Conservation (phyloP, 1,140 invertebrate genomes). For the Drosophila lini region DNA sequence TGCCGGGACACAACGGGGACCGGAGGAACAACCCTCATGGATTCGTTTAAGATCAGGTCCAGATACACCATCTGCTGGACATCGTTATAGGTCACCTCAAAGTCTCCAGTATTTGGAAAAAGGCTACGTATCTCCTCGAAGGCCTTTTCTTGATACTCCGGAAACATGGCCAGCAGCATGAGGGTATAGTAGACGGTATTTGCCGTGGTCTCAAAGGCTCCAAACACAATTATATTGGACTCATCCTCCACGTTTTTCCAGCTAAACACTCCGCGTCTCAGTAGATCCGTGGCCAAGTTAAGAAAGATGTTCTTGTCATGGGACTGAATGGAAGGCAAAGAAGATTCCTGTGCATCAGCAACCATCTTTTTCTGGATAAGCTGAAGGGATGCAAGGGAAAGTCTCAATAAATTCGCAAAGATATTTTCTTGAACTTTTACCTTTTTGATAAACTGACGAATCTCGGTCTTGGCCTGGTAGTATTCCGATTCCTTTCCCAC, state of each 20-base stretch:
- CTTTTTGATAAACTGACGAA: conserved; percentile 66
- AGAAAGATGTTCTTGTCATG: conserved; percentile 70
- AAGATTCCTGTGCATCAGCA: conserved; percentile 17
- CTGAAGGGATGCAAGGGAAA: conserved; percentile 7
- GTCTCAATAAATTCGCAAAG: neutral
- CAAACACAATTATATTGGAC: conserved; percentile 75
- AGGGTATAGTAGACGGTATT: conserved; percentile 67
- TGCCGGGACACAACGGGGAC: conserved; percentile 74
- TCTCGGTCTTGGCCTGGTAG: conserved; percentile 50
- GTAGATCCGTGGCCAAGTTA: conserved; percentile 63
- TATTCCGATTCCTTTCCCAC: conserved; percentile 56
- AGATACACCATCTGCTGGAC: conserved; percentile 87
- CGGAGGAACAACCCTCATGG: conserved; percentile 85
- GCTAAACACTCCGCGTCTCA: conserved; percentile 59
- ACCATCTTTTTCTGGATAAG: conserved; percentile 59
- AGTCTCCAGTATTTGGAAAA: conserved; percentile 85
- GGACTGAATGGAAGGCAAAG: neutral
- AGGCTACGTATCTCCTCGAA: conserved; percentile 87
- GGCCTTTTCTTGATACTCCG: conserved; percentile 85
- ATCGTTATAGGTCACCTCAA: conserved; percentile 85
- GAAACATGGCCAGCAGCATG: conserved; percentile 77
- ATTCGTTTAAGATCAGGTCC: conserved; percentile 88
- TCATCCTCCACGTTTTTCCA: conserved; percentile 74
- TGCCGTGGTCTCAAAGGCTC: conserved; percentile 79
- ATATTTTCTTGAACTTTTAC: neutral